A percentile compares a stretch with the other conserved stretches of the same genome.
Evolutionary conservation across 1,140 invertebrate species (phyloP).

Genomic region (Penaeus japonicus): DNA sequence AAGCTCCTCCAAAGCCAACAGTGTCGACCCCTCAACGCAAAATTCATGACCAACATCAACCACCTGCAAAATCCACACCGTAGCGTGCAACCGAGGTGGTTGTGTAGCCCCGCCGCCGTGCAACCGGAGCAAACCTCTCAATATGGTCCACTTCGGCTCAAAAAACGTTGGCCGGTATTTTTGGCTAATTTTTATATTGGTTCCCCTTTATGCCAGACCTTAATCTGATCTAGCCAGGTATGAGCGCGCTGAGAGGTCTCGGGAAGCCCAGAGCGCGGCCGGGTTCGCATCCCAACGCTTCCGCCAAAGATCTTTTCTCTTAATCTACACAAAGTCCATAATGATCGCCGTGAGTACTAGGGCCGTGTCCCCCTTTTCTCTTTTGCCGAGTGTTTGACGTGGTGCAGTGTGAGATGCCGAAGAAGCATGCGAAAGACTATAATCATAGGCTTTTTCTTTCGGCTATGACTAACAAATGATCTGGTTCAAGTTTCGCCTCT

Average conservation of each 20-base stretch:
- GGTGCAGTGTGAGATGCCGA: too few species aligned
- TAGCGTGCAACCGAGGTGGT: not conserved
- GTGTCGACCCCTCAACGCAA: not conserved
- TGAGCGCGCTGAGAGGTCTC: not conserved
- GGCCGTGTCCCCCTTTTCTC: too few species aligned
- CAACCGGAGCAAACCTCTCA: too few species aligned
- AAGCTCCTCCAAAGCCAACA: too few species aligned
- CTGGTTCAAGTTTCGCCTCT: not conserved
- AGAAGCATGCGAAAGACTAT: not conserved
- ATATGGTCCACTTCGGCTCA: slow-evolving; percentile 32
- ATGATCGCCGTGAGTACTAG: too few species aligned
- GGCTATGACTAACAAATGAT: not conserved
- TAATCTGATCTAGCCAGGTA: slow-evolving; percentile 48
- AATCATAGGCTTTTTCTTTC: not conserved
- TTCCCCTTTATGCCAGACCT: slow-evolving; percentile 24
- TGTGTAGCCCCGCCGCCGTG: too few species aligned
- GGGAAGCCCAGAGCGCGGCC: not conserved
- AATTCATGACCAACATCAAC: not conserved
- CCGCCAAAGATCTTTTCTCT: too few species aligned
- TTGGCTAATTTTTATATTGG: slow-evolving; percentile 39
- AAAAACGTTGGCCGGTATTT: slow-evolving; percentile 27
- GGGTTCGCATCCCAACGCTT: too few species aligned
- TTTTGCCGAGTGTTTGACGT: too few species aligned
- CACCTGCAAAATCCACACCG: not conserved
- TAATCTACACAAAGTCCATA: too few species aligned